Evolutionary conservation across 2,113 vertebrate genomes (phyloP).

Genomic region (Cheilinus undulatus): DNA sequence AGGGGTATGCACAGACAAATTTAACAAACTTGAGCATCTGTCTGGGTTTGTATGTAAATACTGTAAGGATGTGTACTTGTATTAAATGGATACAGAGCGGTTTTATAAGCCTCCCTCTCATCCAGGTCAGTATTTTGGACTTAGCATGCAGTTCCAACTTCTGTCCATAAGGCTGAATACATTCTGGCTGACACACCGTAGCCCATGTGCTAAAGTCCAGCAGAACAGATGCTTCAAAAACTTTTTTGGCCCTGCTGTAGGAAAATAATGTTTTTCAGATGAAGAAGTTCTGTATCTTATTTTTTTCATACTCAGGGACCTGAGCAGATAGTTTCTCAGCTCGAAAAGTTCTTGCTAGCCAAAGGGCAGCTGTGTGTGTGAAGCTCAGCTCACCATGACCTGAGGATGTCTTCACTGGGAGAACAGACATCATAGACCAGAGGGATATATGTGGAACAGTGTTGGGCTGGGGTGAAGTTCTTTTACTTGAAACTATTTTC

Average conservation of each 20-base stretch:
- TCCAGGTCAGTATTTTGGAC: slow-evolving; percentile 27
- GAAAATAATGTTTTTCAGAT: slow-evolving; percentile 30
- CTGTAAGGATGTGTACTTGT: neutral
- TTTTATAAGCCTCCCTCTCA: slow-evolving; percentile 1
- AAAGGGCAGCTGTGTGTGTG: slow-evolving; percentile 33
- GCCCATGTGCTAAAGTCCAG: slow-evolving; percentile 26
- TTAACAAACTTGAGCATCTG: neutral
- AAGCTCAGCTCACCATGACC: slow-evolving; percentile 13
- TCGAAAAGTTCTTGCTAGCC: slow-evolving; percentile 39
- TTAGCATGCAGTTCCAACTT: slow-evolving; percentile 16
- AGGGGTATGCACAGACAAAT: neutral
- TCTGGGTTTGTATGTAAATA: slow-evolving; percentile 4
- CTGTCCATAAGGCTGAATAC: slow-evolving; percentile 39
- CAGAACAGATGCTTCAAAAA: slow-evolving; percentile 46
- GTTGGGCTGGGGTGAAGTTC: neutral
- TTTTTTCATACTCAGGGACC: neutral
- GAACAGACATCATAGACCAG: slow-evolving; percentile 13
- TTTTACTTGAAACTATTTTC: neutral
- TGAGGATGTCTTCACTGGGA: slow-evolving; percentile 8
- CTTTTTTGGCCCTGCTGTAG: slow-evolving; percentile 43
- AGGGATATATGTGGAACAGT: neutral
- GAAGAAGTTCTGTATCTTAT: slow-evolving; percentile 6
- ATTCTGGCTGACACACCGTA: slow-evolving; percentile 16
- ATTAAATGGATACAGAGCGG: neutral
- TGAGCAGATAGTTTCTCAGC: slow-evolving; percentile 23